These are phyloP conservation scores for Orthosia gracilis DNA, from an alignment of 2,888 invertebrate species.

Conservation along the genomic window DNA sequence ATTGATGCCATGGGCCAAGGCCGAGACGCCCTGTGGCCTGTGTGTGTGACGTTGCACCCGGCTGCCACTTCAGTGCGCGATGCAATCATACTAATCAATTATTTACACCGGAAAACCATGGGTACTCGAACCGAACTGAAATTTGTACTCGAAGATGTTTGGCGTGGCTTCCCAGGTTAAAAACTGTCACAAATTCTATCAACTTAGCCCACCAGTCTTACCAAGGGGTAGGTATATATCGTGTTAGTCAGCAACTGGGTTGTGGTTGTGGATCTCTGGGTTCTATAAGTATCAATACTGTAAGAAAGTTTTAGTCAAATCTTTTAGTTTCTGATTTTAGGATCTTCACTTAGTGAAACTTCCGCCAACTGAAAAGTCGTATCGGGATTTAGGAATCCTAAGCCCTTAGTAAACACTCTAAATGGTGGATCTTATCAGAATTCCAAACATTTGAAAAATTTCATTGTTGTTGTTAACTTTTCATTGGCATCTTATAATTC, in stretches of 20 bases:
- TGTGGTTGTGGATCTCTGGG: too few relatives aligned
- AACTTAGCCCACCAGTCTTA: too few relatives aligned
- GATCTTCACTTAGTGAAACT: not conserved
- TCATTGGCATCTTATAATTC: not conserved
- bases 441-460: not conserved
- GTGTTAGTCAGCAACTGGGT: too few relatives aligned
- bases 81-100: conserved; percentile 52
- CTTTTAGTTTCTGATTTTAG: not conserved
- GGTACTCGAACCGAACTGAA: conserved; percentile 27
- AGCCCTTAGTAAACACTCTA: too few relatives aligned
- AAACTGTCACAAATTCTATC: not conserved
- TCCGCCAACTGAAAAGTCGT: too few relatives aligned
- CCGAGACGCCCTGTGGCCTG: conserved; percentile 2
- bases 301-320: too few relatives aligned
- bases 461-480: not conserved
- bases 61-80: conserved; percentile 29
- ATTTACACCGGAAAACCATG: conserved; percentile 40
- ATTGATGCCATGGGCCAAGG: conserved; percentile 38
- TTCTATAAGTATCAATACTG: too few relatives aligned
- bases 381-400: too few relatives aligned
- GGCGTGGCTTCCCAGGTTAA: not conserved
- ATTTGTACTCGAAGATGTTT: not conserved
- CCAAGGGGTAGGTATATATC: too few relatives aligned
- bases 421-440: not conserved
- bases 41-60: conserved; percentile 12